Evolutionary conservation across 2,797 vertebrate genomes (phyloP).

Genomic region (Melanotaenia parkinsoni): DNA sequence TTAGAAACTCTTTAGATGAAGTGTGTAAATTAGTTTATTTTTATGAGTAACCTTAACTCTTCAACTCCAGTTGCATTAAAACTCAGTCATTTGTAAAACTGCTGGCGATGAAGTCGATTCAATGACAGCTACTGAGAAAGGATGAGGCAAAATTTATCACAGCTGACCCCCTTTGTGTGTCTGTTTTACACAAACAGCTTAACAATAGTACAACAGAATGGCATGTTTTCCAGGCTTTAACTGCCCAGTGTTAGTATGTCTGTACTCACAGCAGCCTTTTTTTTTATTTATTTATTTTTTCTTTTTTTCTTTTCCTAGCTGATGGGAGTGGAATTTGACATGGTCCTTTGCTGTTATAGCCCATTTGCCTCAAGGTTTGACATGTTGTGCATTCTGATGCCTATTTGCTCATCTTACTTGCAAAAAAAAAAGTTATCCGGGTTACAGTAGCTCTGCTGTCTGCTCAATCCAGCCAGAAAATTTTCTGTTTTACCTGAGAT

Average conservation of each 20-base stretch:
- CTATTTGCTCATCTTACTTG: conserved; percentile 9
- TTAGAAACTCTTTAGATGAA: background rate
- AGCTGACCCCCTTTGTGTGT: conserved; percentile 10
- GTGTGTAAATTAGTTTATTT: background rate
- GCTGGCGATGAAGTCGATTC: no score
- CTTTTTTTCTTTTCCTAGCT: background rate
- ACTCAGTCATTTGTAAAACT: background rate
- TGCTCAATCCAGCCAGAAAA: background rate
- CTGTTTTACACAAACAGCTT: conserved; percentile 11
- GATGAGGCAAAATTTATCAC: conserved; percentile 9
- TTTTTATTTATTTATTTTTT: background rate
- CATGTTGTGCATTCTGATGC: conserved; percentile 26
- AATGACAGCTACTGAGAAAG: conserved; percentile 14
- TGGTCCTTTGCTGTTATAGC: conserved; percentile 32
- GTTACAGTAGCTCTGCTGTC: conserved; percentile 12
- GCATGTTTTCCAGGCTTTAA: conserved; percentile 28
- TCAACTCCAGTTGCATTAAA: background rate
- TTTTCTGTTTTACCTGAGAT: conserved; percentile 1
- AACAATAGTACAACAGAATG: conserved; percentile 24
- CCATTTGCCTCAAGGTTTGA: conserved; percentile 26
- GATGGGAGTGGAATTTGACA: conserved; percentile 32
- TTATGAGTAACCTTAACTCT: background rate
- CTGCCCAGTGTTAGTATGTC: conserved; percentile 15
- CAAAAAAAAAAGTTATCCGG: background rate
- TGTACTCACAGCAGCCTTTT: conserved; percentile 15